Evolutionary conservation across 1,140 invertebrate species (phyloP).

Genomic region (Drosophila sproati): DNA sequence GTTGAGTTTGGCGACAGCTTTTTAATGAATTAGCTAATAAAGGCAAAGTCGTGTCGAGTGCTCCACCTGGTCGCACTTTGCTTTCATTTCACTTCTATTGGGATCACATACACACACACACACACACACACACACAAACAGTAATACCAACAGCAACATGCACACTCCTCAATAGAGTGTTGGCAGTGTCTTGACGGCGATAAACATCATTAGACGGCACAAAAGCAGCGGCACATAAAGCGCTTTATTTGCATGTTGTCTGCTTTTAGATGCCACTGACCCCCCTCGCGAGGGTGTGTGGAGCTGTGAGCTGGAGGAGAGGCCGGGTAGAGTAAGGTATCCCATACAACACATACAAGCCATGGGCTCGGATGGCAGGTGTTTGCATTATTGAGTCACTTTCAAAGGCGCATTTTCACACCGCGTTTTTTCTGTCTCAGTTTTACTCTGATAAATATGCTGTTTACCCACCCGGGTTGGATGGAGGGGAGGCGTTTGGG

Average conservation of each 20-base stretch:
- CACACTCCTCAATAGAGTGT: constrained; percentile 45
- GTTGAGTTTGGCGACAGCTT: constrained; percentile 53
- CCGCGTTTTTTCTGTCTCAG: constrained; percentile 55
- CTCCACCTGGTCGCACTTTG: constrained; percentile 41
- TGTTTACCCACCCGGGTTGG: constrained; percentile 43
- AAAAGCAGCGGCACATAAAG: constrained; percentile 66
- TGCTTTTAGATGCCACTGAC: constrained; percentile 74
- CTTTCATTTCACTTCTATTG: constrained; percentile 27
- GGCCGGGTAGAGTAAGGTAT: background rate
- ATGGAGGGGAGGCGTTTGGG: background rate
- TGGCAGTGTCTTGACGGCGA: constrained; percentile 62
- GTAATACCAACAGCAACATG: constrained; percentile 1
- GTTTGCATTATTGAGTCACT: constrained; percentile 72
- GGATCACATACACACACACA: constrained; percentile 8
- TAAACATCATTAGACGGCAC: constrained; percentile 77
- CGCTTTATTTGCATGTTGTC: constrained; percentile 78
- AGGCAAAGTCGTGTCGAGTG: constrained; percentile 32
- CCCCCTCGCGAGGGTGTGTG: constrained; percentile 15
- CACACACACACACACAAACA: background rate
- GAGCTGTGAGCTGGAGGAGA: background rate
- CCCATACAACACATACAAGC: constrained; percentile 21
- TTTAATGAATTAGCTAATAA: constrained; percentile 81
- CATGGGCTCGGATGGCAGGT: constrained; percentile 44
- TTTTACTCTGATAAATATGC: constrained; percentile 67
- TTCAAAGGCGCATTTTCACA: constrained; percentile 77